These are phyloP conservation scores for Nephrotoma flavescens DNA, from an alignment of 2,888 invertebrate genomes.

Conservation along the genomic window DNA sequence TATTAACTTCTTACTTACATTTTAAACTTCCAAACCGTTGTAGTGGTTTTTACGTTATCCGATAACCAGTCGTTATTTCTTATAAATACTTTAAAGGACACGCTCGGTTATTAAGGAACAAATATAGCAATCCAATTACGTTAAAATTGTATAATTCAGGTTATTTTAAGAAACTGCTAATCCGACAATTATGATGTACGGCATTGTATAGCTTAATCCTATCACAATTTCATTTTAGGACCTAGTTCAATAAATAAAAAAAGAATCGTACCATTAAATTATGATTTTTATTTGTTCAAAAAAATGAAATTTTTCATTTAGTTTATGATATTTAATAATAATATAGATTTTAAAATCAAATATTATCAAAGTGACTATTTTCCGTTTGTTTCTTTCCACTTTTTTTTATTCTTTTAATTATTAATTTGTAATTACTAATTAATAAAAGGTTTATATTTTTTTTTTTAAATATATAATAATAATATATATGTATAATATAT, in stretches of 20 bases:
- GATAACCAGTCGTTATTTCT: too few species aligned
- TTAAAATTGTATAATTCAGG: too few species aligned
- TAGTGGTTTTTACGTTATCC: too few species aligned
- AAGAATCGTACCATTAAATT: not conserved
- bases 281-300: not conserved
- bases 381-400: not conserved
- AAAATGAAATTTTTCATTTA: not conserved
- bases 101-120: too few species aligned
- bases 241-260: not conserved
- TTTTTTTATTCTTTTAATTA: not conserved
- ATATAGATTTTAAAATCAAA: not conserved
- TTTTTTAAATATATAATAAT: not conserved
- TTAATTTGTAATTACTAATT: not conserved
- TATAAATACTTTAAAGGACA: too few species aligned
- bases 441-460: not conserved
- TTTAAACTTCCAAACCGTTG: too few species aligned
- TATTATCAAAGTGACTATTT: not conserved
- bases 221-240: too few species aligned
- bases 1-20: too few species aligned
- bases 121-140: too few species aligned
- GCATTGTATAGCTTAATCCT: too few species aligned
- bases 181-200: too few species aligned
- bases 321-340: not conserved
- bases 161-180: too few species aligned
- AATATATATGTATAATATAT: not conserved